A percentile compares a stretch with the other conserved stretches of the same genome.
phyloP scores from a whole-genome alignment of 2,797 vertebrate species.

The Myiothlypis chrysogaster region DNA sequence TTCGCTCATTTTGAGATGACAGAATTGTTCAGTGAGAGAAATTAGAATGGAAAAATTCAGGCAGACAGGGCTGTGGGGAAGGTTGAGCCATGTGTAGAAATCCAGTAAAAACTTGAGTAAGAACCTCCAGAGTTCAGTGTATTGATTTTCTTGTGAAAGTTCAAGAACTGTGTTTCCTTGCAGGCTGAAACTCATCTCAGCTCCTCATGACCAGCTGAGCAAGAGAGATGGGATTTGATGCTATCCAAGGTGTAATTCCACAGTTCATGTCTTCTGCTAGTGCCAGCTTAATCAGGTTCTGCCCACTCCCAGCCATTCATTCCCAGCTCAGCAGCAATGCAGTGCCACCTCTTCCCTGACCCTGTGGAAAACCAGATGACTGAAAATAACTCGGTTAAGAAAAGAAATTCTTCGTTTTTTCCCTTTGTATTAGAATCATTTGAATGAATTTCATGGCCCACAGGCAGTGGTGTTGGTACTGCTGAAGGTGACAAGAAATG shows the following conservation, averaged over 20 bases:
- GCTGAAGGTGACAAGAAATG: not conserved
- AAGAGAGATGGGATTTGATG: slow-evolving; percentile 42
- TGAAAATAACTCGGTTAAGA: not conserved
- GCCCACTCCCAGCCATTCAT: slow-evolving; percentile 1
- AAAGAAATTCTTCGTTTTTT: not conserved
- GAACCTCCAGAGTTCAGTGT: not conserved
- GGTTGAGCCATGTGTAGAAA: not conserved
- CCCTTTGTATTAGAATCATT: not conserved
- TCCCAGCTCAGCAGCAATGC: slow-evolving; percentile 44
- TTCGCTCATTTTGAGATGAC: not conserved
- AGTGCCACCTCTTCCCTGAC: not conserved
- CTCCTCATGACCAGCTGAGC: slow-evolving; percentile 41
- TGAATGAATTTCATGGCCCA: not conserved
- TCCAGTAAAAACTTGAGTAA: not conserved
- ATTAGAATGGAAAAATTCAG: not conserved
- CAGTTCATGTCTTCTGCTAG: slow-evolving; percentile 17
- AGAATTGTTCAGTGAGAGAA: not conserved
- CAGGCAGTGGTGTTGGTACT: not conserved
- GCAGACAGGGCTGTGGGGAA: not conserved
- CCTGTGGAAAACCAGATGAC: not conserved
- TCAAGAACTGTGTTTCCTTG: slow-evolving; percentile 21
- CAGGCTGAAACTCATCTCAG: slow-evolving; percentile 21
- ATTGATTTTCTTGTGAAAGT: slow-evolving; percentile 26
- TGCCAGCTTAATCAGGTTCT: slow-evolving; percentile 7
- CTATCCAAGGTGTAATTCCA: slow-evolving; percentile 39